Evolutionary conservation across 2,888 invertebrate species (phyloP).

Genomic region (Rotaria macrura): DNA sequence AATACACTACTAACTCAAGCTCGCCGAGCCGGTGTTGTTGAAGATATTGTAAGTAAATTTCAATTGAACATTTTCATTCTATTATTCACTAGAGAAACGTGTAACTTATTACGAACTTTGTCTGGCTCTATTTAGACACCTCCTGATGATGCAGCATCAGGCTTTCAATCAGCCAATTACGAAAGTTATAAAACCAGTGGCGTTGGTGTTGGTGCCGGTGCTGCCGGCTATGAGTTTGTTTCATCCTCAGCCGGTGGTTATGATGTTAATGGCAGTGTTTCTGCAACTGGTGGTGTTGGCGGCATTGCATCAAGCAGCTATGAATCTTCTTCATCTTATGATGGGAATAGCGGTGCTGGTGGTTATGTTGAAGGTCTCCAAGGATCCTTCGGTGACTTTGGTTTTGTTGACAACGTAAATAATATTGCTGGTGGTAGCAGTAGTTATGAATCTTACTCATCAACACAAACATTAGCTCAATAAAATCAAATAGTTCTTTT

Average conservation of each 20-base stretch:
- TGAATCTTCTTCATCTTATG: neutral
- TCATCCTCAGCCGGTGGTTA: neutral
- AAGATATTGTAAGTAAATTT: neutral
- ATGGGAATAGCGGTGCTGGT: neutral
- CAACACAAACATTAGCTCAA: neutral
- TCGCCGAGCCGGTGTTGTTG: conserved; percentile 7
- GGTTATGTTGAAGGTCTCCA: neutral
- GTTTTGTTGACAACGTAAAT: neutral
- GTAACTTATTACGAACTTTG: neutral
- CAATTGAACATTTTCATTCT: neutral
- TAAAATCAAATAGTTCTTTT: neutral
- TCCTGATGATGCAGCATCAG: neutral
- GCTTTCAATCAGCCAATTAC: neutral
- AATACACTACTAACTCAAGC: neutral
- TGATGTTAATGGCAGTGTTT: neutral
- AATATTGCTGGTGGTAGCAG: neutral
- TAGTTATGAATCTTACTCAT: neutral
- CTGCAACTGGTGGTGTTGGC: neutral
- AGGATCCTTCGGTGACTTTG: neutral
- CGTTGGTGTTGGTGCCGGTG: neutral
- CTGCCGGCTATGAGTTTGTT: neutral
- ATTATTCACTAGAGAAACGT: neutral
- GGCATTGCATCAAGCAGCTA: neutral
- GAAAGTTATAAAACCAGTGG: neutral
- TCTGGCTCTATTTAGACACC: neutral